Evolutionary conservation across 1,140 invertebrate genomes (phyloP).

Genomic region (Apocrypta bakeri): DNA sequence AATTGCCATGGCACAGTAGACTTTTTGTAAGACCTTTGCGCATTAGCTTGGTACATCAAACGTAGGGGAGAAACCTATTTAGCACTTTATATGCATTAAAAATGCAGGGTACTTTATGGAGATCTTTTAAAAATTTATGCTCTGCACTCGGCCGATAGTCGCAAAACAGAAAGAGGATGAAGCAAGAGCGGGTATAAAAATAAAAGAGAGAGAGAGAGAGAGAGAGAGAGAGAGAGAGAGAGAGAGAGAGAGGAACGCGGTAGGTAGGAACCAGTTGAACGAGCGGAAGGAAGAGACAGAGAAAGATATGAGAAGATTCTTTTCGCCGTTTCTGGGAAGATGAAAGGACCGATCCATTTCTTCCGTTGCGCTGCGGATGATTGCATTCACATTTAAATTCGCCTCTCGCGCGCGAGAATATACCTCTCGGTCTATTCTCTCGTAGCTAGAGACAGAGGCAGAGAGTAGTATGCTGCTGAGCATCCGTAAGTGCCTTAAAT

Average conservation of each 20-base stretch:
- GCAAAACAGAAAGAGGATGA: background rate
- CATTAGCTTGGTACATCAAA: background rate
- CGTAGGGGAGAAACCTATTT: background rate
- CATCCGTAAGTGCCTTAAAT: background rate
- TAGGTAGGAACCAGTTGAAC: background rate
- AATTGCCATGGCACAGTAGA: too few relatives aligned
- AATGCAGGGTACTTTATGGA: conserved; percentile 7
- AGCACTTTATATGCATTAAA: conserved; percentile 34
- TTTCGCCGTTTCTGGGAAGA: background rate
- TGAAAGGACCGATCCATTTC: conserved; percentile 16
- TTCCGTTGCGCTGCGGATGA: background rate
- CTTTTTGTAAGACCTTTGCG: background rate
- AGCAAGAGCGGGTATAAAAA: too few relatives aligned
- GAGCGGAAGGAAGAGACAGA: background rate
- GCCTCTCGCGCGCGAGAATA: background rate
- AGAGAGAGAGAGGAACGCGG: background rate
- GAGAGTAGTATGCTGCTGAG: background rate
- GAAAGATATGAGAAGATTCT: background rate
- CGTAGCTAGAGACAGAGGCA: background rate
- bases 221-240: background rate
- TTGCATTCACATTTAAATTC: background rate
- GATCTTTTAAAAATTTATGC: conserved; percentile 16
- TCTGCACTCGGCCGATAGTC: background rate
- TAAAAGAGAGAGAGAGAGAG: background rate
- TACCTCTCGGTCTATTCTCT: background rate